Evolutionary conservation across 1,140 invertebrate species (phyloP).

Genomic region (Medauroidea extradentata): DNA sequence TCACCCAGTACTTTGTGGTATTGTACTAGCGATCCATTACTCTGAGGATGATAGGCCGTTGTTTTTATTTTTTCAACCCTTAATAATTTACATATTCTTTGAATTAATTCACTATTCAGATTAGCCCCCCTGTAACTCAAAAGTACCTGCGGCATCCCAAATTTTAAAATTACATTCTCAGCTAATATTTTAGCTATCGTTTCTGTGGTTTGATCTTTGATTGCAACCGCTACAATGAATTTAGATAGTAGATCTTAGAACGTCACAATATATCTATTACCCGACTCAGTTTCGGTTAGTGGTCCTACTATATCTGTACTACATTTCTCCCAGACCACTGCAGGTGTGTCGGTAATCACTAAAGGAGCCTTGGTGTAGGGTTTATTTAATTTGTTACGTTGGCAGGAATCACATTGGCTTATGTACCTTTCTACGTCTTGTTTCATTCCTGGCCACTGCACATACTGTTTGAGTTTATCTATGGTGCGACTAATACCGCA

Average conservation of each 20-base stretch:
- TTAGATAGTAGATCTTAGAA: constrained; percentile 34
- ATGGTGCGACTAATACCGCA: constrained; percentile 2
- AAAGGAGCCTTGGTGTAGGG: constrained; percentile 21
- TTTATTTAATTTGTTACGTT: constrained; percentile 11
- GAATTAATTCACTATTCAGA: constrained; percentile 26
- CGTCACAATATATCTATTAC: constrained; percentile 34
- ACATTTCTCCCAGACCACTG: constrained; percentile 14
- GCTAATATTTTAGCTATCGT: constrained; percentile 27
- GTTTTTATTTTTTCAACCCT: constrained; percentile 29
- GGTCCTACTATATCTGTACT: constrained; percentile 33
- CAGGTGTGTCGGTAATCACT: constrained; percentile 22
- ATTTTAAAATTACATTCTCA: constrained; percentile 28
- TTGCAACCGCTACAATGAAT: constrained; percentile 20
- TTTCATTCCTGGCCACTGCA: not conserved
- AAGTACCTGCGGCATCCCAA: constrained; percentile 30
- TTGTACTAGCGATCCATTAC: constrained; percentile 27
- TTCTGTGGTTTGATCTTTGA: constrained; percentile 28
- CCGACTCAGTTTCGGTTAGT: constrained; percentile 19
- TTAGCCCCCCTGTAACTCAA: constrained; percentile 33
- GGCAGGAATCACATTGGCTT: constrained; percentile 24
- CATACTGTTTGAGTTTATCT: not conserved
- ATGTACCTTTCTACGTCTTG: constrained; percentile 8
- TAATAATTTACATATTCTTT: constrained; percentile 25
- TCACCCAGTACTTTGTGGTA: constrained; percentile 24
- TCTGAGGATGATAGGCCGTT: constrained; percentile 26